phyloP scores from a whole-genome alignment of 2,888 invertebrate species.

The Timandra comae region DNA sequence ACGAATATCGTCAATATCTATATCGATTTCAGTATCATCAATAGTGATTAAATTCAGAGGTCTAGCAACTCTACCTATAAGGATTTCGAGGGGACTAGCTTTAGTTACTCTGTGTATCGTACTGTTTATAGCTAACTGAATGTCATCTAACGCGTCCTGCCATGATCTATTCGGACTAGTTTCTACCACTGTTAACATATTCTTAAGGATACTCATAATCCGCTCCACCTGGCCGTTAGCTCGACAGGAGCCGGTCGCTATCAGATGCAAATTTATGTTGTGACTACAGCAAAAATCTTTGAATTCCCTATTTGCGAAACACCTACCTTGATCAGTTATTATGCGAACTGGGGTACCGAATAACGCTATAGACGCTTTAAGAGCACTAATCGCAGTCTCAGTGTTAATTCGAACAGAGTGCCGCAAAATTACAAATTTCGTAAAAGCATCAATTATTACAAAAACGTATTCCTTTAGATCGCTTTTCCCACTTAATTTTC shows the following conservation, averaged over 20 bases:
- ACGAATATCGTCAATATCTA: no score
- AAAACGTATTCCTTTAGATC: constrained; percentile 24
- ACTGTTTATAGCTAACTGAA: no score
- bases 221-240: constrained; percentile 24
- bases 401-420: no score
- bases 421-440: constrained; percentile 25
- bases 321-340: constrained; percentile 7
- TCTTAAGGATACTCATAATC: constrained; percentile 13
- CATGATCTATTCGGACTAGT: no score
- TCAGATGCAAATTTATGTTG: constrained; percentile 19
- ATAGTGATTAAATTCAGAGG: no score
- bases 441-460: constrained; percentile 26
- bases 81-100: no score
- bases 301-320: constrained; percentile 19
- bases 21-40: no score
- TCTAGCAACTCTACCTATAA: no score
- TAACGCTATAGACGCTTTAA: not conserved
- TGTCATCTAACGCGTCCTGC: no score
- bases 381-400: no score
- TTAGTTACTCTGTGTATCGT: no score
- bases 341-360: constrained; percentile 1
- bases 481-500: constrained; percentile 27
- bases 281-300: constrained; percentile 9
- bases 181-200: not conserved
- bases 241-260: constrained; percentile 19